Evolutionary conservation across 2,888 invertebrate species (phyloP).

Genomic region (Mimachlamys varia): DNA sequence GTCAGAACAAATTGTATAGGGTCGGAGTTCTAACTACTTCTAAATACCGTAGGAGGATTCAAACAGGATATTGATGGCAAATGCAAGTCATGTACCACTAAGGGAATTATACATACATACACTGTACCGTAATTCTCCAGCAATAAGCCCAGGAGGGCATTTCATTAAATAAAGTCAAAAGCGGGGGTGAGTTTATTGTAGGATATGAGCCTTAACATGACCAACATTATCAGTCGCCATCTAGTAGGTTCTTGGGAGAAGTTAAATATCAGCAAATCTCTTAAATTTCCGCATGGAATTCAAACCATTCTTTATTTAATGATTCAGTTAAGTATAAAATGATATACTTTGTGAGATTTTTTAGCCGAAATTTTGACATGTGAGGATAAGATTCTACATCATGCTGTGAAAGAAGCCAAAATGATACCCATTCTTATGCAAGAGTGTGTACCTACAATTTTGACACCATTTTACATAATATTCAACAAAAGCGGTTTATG

Average conservation of each 20-base stretch:
- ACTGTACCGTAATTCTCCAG: too few relatives aligned
- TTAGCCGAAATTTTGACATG: background rate
- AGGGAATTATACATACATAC: too few relatives aligned
- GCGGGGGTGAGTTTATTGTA: too few relatives aligned
- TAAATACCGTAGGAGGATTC: background rate
- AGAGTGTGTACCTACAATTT: too few relatives aligned
- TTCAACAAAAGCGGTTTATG: too few relatives aligned
- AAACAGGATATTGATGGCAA: background rate
- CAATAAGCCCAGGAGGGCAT: too few relatives aligned
- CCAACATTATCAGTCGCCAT: too few relatives aligned
- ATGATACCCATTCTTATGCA: too few relatives aligned
- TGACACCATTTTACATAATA: too few relatives aligned
- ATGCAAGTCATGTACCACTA: background rate
- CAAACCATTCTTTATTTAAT: background rate
- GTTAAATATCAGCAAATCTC: background rate
- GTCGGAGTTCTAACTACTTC: background rate
- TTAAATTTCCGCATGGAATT: background rate
- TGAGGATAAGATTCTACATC: background rate
- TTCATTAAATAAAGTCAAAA: too few relatives aligned
- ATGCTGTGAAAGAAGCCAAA: background rate
- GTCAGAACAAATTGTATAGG: background rate
- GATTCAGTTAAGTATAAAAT: background rate
- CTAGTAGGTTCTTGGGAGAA: background rate
- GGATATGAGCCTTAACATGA: too few relatives aligned
- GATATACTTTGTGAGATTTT: background rate